These are phyloP conservation scores for Taxidea taxus DNA, from an alignment of 2,113 vertebrate genomes.

Conservation along the genomic window DNA sequence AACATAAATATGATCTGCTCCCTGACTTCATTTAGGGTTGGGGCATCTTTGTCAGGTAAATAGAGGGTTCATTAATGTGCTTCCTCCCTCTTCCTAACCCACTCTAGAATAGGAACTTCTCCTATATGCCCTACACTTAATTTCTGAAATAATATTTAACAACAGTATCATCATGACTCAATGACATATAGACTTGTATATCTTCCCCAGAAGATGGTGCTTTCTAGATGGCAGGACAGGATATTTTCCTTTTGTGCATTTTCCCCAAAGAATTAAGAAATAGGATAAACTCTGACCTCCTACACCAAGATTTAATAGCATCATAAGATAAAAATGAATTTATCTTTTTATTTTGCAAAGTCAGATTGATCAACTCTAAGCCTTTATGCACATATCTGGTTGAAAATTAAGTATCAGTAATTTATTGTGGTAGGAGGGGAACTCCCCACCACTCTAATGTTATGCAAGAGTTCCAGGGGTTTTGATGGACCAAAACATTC, in stretches of 20 bases:
- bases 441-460: neutral
- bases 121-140: neutral
- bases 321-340: neutral
- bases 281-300: neutral
- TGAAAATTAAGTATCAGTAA: neutral
- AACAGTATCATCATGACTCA: neutral
- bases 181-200: neutral
- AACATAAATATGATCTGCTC: neutral
- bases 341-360: constrained; percentile 14
- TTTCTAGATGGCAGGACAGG: neutral
- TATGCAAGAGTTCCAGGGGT: neutral
- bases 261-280: neutral
- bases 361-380: neutral
- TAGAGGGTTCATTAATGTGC: neutral
- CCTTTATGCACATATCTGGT: neutral
- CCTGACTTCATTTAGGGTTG: neutral
- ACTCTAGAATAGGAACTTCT: neutral
- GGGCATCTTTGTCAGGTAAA: neutral
- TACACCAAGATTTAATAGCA: neutral
- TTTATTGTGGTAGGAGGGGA: neutral
- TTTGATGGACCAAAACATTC: neutral
- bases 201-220: neutral
- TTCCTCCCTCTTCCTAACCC: neutral
- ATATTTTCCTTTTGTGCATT: neutral
- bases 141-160: neutral